These are phyloP conservation scores for Lacanobia wlatinum DNA, from an alignment of 2,888 invertebrate species.

Conservation along the genomic window DNA sequence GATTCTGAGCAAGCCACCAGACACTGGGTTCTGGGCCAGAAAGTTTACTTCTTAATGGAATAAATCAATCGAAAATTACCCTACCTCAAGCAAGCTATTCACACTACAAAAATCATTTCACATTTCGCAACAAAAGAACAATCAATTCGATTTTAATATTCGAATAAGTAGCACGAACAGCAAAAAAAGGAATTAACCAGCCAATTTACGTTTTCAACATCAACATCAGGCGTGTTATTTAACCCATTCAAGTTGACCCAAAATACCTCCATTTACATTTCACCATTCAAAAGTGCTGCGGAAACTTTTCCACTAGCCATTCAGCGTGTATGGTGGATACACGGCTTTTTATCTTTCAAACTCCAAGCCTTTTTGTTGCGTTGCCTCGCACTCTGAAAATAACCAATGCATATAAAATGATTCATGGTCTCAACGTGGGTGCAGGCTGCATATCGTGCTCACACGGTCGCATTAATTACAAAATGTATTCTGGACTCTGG, in stretches of 20 bases:
- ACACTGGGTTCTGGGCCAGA: background rate
- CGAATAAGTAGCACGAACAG: constrained; percentile 7
- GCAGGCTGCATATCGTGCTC: constrained; percentile 72
- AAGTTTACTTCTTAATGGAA: background rate
- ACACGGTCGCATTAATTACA: constrained; percentile 80
- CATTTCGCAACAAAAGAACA: constrained; percentile 20
- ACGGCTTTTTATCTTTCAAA: constrained; percentile 72
- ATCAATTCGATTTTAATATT: constrained; percentile 20
- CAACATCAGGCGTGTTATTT: constrained; percentile 55
- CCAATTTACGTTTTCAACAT: constrained; percentile 48
- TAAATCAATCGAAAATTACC: background rate
- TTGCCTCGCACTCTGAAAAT: constrained; percentile 72
- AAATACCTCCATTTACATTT: constrained; percentile 60
- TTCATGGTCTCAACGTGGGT: constrained; percentile 78
- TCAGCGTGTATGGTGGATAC: constrained; percentile 61
- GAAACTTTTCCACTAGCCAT: constrained; percentile 66
- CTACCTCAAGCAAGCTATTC: background rate
- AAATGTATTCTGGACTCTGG: constrained; percentile 69
- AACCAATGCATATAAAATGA: constrained; percentile 86
- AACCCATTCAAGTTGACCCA: constrained; percentile 63
- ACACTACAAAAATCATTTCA: background rate
- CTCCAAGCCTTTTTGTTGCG: constrained; percentile 69
- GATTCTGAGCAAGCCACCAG: background rate
- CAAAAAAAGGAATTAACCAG: constrained; percentile 32
- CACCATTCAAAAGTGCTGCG: constrained; percentile 61